Evolutionary conservation across 2,888 invertebrate genomes (phyloP).

Genomic region (Drosophila parthenogenetica): DNA sequence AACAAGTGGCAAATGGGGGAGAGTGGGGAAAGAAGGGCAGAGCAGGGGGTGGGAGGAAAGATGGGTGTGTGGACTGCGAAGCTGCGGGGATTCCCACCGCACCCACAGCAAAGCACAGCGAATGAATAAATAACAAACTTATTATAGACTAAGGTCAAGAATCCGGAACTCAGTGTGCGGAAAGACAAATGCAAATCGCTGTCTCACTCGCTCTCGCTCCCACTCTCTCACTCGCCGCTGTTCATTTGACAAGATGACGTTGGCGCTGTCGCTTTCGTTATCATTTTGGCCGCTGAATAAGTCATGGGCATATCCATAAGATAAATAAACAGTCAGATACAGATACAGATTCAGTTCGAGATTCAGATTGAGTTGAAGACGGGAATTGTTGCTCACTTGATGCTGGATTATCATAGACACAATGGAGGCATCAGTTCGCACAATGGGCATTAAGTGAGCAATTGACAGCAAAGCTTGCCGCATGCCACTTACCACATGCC

Average conservation of each 20-base stretch:
- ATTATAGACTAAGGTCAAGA: conserved; percentile 82
- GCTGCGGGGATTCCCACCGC: conserved; percentile 1
- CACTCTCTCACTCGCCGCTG: conserved; percentile 32
- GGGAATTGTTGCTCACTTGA: conserved; percentile 54
- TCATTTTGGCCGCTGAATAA: conserved; percentile 73
- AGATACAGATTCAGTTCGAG: background rate
- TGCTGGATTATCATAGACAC: conserved; percentile 51
- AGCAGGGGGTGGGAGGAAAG: background rate
- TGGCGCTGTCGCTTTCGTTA: conserved; percentile 56
- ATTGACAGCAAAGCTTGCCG: conserved; percentile 56
- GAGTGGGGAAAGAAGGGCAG: background rate
- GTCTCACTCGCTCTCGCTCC: conserved; percentile 32
- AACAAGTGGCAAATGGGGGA: conserved; percentile 38
- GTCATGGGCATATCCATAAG: conserved; percentile 78
- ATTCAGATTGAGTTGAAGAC: conserved; percentile 18
- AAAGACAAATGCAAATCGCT: conserved; percentile 69
- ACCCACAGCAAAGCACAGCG: conserved; percentile 18
- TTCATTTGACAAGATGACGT: conserved; percentile 42
- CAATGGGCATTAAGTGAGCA: conserved; percentile 63
- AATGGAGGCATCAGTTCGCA: conserved; percentile 51
- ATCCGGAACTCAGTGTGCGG: conserved; percentile 77
- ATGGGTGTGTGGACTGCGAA: background rate
- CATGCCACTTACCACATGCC: conserved; percentile 17
- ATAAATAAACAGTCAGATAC: conserved; percentile 29
- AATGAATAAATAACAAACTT: conserved; percentile 42